These are phyloP conservation scores for Linnaemya vulpina DNA, from an alignment of 2,888 invertebrate genomes.

Conservation along the genomic window DNA sequence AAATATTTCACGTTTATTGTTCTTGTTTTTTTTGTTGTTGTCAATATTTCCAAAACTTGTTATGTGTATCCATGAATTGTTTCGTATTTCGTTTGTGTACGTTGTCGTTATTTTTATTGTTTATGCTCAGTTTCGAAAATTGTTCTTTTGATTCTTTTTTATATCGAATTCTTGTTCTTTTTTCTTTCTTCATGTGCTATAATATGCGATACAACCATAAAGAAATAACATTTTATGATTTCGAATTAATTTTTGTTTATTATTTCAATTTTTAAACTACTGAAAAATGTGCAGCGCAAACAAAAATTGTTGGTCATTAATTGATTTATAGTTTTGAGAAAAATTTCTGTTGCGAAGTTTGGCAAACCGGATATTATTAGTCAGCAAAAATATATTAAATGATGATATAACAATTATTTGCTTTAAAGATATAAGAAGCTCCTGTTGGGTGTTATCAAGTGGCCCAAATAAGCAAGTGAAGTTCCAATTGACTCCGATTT, in stretches of 20 bases:
- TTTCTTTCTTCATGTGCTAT: neutral
- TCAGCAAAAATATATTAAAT: neutral
- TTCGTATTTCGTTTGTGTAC: neutral
- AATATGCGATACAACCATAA: neutral
- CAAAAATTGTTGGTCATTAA: constrained; percentile 2
- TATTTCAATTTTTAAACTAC: constrained; percentile 16
- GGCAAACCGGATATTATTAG: constrained; percentile 30
- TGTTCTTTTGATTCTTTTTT: neutral
- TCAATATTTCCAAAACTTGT: neutral
- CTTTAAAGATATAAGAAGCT: neutral
- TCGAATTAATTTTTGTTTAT: constrained; percentile 24
- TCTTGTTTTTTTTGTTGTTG: neutral
- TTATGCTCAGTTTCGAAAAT: neutral
- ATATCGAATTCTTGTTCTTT: neutral
- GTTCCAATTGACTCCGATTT: no score
- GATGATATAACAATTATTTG: neutral
- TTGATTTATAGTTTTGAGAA: neutral
- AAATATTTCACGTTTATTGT: neutral
- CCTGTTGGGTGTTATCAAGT: no score
- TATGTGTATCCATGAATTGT: neutral
- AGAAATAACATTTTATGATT: neutral
- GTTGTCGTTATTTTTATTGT: neutral
- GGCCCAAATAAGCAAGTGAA: no score
- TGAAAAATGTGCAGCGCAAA: constrained; percentile 9
- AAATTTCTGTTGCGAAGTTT: constrained; percentile 7